Base-by-base conservation (phyloP, 2,113 vertebrate species). In the Hippocampus guttulatus region DNA sequence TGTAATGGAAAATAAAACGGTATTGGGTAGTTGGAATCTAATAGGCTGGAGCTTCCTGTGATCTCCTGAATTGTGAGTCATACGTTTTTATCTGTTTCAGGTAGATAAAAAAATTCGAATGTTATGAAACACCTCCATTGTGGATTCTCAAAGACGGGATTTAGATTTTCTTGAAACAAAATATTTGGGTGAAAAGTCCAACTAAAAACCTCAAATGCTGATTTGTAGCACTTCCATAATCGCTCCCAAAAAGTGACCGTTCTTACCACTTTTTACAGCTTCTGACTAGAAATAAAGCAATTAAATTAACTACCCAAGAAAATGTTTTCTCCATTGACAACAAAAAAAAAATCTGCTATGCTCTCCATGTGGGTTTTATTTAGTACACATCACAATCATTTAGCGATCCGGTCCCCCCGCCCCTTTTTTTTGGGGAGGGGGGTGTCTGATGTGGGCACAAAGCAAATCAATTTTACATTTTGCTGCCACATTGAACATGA, bases 381-480 rank as follows among this genome's bases (percentile, higher is more conserved):
- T 61, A 27, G 15, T 8, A 16, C 64, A 47, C 41, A 23, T 47
- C 47, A 63, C 38, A 38, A 65, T 49, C 64, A 65, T 27, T 65
- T 27, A 65, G 41, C 64, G 12, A 63, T 41, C 27, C 58, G 15
- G 2, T 61, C 30, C 38, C 38, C 27, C n/a, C 16, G 11, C 20
- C 30, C 4, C 15, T 0, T 51, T 49, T 49, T 16, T 65, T 47
- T 47, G 30, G 30, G 30, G 3, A 27, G 33, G 33, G 33, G 33
- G 33, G 1, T 8, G 41, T 9, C 43, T 25, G 6, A 18, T 18
- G 14, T 27, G 18, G 20, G 52, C 52, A 65, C 67, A 85, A 91
- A 87, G 83, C 76, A 87, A 90, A 90, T 86, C 90, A 87, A 89
- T 91, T 65, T 80, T 85, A 76, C 74, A 78, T 88, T 88, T 85